Percentiles rank a stretch among this genome's conserved stretches.
Conservation (phyloP, 2,113 vertebrate species). For the Fregata magnificens region DNA sequence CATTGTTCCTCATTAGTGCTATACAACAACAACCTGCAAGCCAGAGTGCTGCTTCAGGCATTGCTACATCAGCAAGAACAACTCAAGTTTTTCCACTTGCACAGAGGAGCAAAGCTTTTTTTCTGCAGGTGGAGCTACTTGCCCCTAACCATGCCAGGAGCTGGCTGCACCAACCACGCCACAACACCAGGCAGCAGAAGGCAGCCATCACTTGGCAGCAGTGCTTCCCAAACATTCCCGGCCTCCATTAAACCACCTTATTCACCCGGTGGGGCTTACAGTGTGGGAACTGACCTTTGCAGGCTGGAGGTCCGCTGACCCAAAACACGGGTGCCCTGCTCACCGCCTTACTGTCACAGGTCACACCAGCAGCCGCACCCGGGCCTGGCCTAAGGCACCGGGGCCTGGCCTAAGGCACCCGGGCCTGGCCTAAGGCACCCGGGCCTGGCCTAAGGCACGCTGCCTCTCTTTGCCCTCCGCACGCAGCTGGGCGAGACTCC, state of each 20-base stretch:
- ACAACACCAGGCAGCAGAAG: not conserved
- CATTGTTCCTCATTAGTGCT: accelerated
- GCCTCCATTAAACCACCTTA: accelerated
- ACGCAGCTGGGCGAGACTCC: not conserved
- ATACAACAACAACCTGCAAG: accelerated
- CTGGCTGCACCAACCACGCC: not conserved
- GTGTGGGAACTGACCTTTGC: not conserved
- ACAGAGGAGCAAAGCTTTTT: not conserved
- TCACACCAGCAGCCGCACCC: not conserved
- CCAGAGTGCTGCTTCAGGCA: not conserved
- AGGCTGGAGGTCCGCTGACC: not conserved
- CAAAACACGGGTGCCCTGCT: too few relatives aligned
- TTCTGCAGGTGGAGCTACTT: not conserved
- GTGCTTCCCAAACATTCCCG: not conserved
- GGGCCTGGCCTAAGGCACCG: too few relatives aligned
- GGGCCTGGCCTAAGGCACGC: not conserved
- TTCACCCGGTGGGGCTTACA: accelerated
- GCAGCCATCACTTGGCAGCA: accelerated
- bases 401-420: too few relatives aligned
- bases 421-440: too few relatives aligned
- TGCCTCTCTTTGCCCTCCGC: not conserved
- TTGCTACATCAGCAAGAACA: not conserved
- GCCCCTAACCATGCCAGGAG: not conserved
- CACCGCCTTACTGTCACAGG: accelerated
- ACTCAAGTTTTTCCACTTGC: not conserved